A percentile compares a stretch with the other conserved stretches of the same genome.
phyloP scores from a whole-genome alignment of 2,797 vertebrate genomes.

The Crax fasciolata region DNA sequence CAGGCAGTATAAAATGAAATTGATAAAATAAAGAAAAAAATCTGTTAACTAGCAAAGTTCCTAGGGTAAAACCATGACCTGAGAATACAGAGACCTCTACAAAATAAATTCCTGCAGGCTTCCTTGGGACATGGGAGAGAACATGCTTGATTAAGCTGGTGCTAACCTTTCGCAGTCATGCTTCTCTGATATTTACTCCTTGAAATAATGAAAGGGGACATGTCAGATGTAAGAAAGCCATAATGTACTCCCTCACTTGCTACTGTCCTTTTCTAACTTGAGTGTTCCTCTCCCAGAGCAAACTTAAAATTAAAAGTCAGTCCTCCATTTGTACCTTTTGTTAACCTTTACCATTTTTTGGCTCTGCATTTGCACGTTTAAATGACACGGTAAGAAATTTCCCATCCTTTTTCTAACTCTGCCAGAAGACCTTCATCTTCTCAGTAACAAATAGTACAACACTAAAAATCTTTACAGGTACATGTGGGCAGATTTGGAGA shows the following conservation, averaged over 20 bases:
- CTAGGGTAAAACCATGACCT: background rate
- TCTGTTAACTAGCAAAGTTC: slow-evolving; percentile 15
- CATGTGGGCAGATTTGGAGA: background rate
- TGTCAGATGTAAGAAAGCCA: slow-evolving; percentile 22
- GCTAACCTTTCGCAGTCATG: slow-evolving; percentile 55
- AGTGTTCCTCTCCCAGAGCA: slow-evolving; percentile 4
- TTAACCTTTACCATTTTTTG: slow-evolving; percentile 15
- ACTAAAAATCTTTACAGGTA: background rate
- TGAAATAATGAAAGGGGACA: slow-evolving; percentile 60
- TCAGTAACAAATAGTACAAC: background rate
- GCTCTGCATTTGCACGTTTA: slow-evolving; percentile 3
- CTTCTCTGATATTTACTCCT: slow-evolving; percentile 61
- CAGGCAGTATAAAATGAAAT: background rate
- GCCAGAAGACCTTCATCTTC: background rate
- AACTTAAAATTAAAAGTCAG: slow-evolving; percentile 24
- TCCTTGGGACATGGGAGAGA: slow-evolving; percentile 46
- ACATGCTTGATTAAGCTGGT: slow-evolving; percentile 56
- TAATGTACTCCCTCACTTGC: background rate
- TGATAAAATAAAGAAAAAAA: background rate
- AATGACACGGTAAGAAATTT: background rate
- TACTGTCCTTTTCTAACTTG: slow-evolving; percentile 43
- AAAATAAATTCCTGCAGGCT: slow-evolving; percentile 44
- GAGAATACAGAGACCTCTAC: slow-evolving; percentile 25
- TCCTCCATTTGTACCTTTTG: background rate
- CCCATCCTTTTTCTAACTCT: background rate